Percentiles rank a stretch among this genome's conserved stretches.
Conservation (phyloP, 2,113 vertebrate species). For the Addax nasomaculatus region DNA sequence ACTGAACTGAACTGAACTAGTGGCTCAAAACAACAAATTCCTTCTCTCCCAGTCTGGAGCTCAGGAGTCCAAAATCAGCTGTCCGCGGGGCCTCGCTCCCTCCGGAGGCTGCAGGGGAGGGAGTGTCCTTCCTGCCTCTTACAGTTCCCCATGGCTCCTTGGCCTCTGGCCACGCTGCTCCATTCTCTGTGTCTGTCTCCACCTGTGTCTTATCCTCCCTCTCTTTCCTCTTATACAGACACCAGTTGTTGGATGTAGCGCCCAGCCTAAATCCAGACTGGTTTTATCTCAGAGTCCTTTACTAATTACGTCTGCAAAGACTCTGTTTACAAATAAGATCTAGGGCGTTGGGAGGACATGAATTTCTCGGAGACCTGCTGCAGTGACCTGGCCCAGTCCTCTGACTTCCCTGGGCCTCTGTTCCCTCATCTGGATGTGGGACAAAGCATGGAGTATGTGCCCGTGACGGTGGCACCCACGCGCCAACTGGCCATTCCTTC, state of each 20-base stretch:
- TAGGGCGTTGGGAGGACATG: no score
- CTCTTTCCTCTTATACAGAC: neutral
- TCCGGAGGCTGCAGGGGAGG: fast-evolving
- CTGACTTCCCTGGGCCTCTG: neutral
- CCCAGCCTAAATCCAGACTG: neutral
- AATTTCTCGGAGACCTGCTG: neutral
- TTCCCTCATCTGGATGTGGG: neutral
- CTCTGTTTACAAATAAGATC: neutral
- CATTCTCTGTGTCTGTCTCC: neutral
- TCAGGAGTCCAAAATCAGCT: neutral
- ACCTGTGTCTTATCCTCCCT: fast-evolving
- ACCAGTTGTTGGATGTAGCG: neutral
- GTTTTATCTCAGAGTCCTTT: neutral
- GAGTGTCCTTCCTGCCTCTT: neutral
- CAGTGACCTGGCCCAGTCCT: neutral
- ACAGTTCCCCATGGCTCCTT: neutral
- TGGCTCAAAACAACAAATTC: neutral
- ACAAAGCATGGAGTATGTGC: fast-evolving
- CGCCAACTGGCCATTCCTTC: fast-evolving
- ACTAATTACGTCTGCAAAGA: neutral
- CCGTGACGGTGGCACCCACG: fast-evolving
- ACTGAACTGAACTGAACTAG: no score
- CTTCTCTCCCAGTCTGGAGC: fast-evolving
- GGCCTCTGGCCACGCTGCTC: fast-evolving
- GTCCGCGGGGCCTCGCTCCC: fast-evolving